Base-by-base conservation (phyloP, 1,140 invertebrate genomes). In the Micrasema minimum region DNA sequence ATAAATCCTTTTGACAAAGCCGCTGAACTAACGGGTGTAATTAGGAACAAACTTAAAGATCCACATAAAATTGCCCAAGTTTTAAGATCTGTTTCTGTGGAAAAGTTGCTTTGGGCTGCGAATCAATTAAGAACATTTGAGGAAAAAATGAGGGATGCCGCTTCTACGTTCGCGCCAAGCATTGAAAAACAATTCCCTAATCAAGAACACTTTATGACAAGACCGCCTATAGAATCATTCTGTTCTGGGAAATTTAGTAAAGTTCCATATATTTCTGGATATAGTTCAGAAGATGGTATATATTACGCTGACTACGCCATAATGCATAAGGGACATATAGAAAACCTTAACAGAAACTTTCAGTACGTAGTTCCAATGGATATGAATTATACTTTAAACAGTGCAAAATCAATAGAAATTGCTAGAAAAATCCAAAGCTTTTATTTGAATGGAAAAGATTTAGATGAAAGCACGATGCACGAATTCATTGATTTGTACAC, bases 101-200 rank as follows among this genome's bases (percentile, higher is more conserved):
- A 74, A 72, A 80, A 85, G 14, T 69, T 85, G 0, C 78, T 83
- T 0, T 77, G 80, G 35, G 77, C 77, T 0, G 67, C 77, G 12
- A 69, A 74, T 4, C 77, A 72, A 16, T n/a, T 79, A 16, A 12
- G 65, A 67, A 11, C 77, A 75, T 4, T 26, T 70, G 14, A 75
- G 78, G 26, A 48, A 31, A 10, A 72, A 77, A 26, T 23, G 69
- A 37, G 66, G 77, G 72, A 74, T 46, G 31, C 64, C 16, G 46
- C 65, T 3, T 74, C 68, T 50, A 41, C 72, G 16, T 85, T 83
- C 61, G 75, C 59, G 4, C 74, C 79, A 0, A 80, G 81, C 1
- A 65, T 83, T 7, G 83, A 85, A 65, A 82, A 80, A 23, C 78
- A 81, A 61, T 83, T 83, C 61, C 78, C 79, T 0, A 80, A 79